These are phyloP conservation scores for Cotesia chilonis DNA, from an alignment of 1,140 invertebrate species.

Conservation along the genomic window DNA sequence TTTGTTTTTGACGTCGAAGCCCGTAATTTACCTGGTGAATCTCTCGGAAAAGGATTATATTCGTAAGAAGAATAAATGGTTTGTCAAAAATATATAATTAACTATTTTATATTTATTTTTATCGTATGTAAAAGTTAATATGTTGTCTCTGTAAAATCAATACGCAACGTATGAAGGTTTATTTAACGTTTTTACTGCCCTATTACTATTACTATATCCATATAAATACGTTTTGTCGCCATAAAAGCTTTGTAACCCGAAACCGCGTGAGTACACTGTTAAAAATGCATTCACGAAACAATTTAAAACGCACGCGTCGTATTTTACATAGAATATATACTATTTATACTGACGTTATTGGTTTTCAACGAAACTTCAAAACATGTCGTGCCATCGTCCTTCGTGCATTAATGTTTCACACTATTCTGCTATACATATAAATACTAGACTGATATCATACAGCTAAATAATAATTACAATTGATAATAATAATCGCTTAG, in stretches of 20 bases:
- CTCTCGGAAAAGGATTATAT: slow-evolving; percentile 98
- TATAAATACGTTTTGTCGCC: not conserved
- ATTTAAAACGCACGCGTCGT: slow-evolving; percentile 22
- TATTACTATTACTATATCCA: too few species aligned
- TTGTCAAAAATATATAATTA: slow-evolving; percentile 39
- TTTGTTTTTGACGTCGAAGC: slow-evolving; percentile 97
- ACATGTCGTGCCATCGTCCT: slow-evolving; percentile 22
- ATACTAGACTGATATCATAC: too few species aligned
- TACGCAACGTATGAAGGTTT: not conserved
- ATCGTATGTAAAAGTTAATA: not conserved
- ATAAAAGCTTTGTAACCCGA: slow-evolving; percentile 3
- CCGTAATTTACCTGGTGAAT: slow-evolving; percentile 97
- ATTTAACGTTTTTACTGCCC: slow-evolving; percentile 13
- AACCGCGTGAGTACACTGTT: slow-evolving; percentile 7
- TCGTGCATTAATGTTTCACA: slow-evolving; percentile 18
- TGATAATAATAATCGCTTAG: too few species aligned
- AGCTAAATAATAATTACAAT: not conserved
- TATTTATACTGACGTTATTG: slow-evolving; percentile 25
- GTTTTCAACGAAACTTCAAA: slow-evolving; percentile 37
- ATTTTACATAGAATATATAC: slow-evolving; percentile 36
- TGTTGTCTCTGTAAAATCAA: not conserved
- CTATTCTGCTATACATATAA: too few species aligned
- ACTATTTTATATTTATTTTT: slow-evolving; percentile 12
- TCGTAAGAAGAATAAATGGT: slow-evolving; percentile 99
- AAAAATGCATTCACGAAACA: slow-evolving; percentile 30